phyloP scores from a whole-genome alignment of 2,888 invertebrate genomes.

The Mimachlamys varia region DNA sequence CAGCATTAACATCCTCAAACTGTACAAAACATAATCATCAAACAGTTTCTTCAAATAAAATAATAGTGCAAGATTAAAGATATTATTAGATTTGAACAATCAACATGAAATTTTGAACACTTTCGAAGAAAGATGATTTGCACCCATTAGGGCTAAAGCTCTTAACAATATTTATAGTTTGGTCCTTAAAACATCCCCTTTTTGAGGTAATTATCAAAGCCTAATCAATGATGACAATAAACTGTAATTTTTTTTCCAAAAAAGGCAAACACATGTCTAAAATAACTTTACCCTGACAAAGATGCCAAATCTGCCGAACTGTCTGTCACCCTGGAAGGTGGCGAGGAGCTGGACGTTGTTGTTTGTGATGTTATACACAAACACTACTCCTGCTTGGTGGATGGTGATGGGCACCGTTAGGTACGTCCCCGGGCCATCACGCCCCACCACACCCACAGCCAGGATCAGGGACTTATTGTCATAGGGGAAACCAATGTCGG shows the following conservation, averaged over 20 bases:
- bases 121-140: too few relatives aligned
- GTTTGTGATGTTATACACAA: conserved; percentile 61
- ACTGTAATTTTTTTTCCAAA: too few relatives aligned
- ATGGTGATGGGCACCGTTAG: conserved; percentile 53
- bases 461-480: conserved; percentile 52
- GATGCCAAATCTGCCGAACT: conserved; percentile 67
- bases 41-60: neutral
- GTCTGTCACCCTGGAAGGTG: conserved; percentile 65
- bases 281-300: conserved; percentile 61
- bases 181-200: too few relatives aligned
- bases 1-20: conserved; percentile 71
- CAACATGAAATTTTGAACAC: too few relatives aligned
- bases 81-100: too few relatives aligned
- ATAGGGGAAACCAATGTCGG: conserved; percentile 67
- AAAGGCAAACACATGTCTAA: too few relatives aligned
- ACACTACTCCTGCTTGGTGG: conserved; percentile 64
- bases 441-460: conserved; percentile 63
- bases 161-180: too few relatives aligned
- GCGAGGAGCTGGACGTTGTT: conserved; percentile 48
- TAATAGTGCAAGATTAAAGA: too few relatives aligned
- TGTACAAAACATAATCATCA: conserved; percentile 48
- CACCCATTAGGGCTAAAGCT: too few relatives aligned
- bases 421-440: conserved; percentile 58
- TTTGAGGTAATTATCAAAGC: too few relatives aligned
- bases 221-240: too few relatives aligned